Percentiles rank a stretch among this genome's conserved stretches.
Evolutionary conservation across 1,140 invertebrate species (phyloP).

Genomic region (Hyposmocoma kahamanoa): DNA sequence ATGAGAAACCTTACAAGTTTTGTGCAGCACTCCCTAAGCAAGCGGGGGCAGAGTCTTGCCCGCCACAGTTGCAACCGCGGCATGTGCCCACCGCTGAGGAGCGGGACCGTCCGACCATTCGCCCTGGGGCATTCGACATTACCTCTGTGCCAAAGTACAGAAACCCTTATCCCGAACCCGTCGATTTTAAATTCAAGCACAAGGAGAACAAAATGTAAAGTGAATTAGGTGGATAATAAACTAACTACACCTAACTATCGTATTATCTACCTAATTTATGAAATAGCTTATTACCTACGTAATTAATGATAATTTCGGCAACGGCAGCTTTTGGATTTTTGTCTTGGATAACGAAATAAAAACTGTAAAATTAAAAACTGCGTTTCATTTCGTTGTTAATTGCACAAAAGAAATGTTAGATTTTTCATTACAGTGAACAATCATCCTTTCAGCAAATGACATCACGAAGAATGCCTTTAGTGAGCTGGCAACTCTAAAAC

Average conservation of each 20-base stretch:
- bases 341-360: neutral
- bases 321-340: neutral
- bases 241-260: neutral
- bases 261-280: neutral
- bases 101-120: slow-evolving; percentile 13
- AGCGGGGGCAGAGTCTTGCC: neutral
- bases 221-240: neutral
- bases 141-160: slow-evolving; percentile 19
- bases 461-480: slow-evolving; percentile 7
- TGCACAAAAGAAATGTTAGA: neutral
- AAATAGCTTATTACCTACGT: neutral
- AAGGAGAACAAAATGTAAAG: neutral
- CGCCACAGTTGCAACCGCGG: slow-evolving; percentile 13
- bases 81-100: slow-evolving; percentile 13
- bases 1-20: neutral
- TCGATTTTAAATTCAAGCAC: slow-evolving; percentile 7
- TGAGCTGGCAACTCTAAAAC: no score
- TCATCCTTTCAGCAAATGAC: slow-evolving; percentile 15
- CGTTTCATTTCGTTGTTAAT: neutral
- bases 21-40: neutral
- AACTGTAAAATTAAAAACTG: neutral
- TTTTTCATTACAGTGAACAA: slow-evolving; percentile 8
- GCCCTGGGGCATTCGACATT: slow-evolving; percentile 20
- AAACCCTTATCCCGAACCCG: slow-evolving; percentile 13
- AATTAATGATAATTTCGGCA: neutral